Evolutionary conservation across 2,113 vertebrate species (phyloP).

Genomic region (Otocyon megalotis): DNA sequence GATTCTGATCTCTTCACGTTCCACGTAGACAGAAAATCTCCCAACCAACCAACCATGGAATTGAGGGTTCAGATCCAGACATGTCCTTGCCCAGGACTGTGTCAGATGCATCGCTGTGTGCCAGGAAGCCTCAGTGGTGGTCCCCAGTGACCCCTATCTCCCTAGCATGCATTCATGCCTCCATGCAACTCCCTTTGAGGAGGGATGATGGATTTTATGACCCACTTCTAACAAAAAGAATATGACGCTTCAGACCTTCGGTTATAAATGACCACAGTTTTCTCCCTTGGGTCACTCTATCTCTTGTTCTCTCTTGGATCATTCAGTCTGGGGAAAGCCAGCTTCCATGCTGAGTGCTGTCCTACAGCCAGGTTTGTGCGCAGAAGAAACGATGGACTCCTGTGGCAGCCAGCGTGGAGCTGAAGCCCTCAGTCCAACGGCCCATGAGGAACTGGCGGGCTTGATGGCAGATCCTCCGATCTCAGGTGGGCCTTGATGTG

Average conservation of each 20-base stretch:
- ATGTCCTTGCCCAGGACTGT: background rate
- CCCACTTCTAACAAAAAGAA: background rate
- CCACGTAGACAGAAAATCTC: background rate
- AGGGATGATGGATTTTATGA: background rate
- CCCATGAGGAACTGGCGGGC: accelerated
- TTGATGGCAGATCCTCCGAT: background rate
- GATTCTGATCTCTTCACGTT: background rate
- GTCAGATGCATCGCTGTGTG: background rate
- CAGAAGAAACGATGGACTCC: background rate
- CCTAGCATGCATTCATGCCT: background rate
- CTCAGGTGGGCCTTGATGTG: background rate
- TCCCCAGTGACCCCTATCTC: background rate
- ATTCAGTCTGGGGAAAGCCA: background rate
- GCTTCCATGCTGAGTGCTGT: background rate
- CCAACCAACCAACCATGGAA: background rate
- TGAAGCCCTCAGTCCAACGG: background rate
- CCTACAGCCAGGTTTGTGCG: background rate
- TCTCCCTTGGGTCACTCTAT: background rate
- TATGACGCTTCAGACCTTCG: background rate
- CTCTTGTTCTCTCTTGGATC: background rate
- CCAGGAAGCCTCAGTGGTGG: background rate
- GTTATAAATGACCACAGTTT: background rate
- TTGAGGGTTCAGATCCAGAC: background rate
- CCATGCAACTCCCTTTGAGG: background rate
- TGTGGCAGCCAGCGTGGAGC: background rate